A percentile compares a stretch with the other conserved stretches of the same genome.
phyloP scores from a whole-genome alignment of 2,797 vertebrate genomes.

The Petrocephalus sullivani region DNA sequence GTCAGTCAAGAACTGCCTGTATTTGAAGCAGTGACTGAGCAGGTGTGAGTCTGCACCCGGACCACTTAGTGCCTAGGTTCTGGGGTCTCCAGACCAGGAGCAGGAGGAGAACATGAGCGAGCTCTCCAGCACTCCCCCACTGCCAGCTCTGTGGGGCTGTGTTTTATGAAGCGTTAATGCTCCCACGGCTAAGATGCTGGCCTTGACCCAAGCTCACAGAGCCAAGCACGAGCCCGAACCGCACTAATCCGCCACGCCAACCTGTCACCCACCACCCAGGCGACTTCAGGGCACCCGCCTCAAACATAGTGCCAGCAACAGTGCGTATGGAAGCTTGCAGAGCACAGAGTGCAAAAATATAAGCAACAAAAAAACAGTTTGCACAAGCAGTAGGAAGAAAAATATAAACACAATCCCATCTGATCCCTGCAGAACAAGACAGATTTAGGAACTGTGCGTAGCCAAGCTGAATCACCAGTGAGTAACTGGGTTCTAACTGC shows the following conservation, averaged over 20 bases:
- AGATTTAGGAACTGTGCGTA: not conserved
- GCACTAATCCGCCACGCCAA: not conserved
- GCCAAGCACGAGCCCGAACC: not conserved
- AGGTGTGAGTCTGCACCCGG: not conserved
- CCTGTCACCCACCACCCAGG: too few species aligned
- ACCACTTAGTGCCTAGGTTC: not conserved
- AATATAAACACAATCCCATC: not conserved
- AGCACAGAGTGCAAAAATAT: not conserved
- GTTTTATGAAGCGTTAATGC: too few species aligned
- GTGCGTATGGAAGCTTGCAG: not conserved
- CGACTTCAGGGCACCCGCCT: not conserved
- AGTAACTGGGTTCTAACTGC: not conserved
- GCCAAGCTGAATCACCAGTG: not conserved
- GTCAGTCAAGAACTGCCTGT: not conserved
- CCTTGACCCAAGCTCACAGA: not conserved
- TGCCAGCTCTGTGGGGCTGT: not conserved
- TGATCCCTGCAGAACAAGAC: not conserved
- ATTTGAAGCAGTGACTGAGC: not conserved
- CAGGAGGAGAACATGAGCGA: not conserved
- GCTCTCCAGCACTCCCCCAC: not conserved
- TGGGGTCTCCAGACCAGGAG: not conserved
- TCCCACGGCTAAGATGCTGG: not conserved
- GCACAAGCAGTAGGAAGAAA: not conserved
- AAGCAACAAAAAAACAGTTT: not conserved
- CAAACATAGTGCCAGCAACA: not conserved